Base-by-base conservation (phyloP, 2,888 invertebrate species). In the Drosophila eohydei region DNA sequence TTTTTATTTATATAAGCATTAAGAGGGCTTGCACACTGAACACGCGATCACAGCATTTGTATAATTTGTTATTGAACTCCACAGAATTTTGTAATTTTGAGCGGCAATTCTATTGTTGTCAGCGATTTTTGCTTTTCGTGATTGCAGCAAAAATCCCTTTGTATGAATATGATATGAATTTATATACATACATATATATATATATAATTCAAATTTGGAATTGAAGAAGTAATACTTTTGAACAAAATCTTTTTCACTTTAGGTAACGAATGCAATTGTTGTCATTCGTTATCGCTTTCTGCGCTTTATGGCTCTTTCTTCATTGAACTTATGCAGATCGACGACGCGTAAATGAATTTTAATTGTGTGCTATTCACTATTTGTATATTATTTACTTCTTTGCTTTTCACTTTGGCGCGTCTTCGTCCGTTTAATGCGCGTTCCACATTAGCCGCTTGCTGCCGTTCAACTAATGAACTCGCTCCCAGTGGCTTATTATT, bases 291-390 rank as follows among this genome's bases (percentile, higher is more conserved):
- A 63, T 71, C 68, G 68, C 64, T 74, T 58, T 72, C 75, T 71
- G 43, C 60, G 68, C 58, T 70, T 71, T 68, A 51, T 68, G 51
- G 40, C 74, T 41, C 48, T 59, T 77, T 74, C 89, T 79, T 81
- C 84, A 78, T 83, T 84, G 89, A 84, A 84, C 84, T 89, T 84
- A 84, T 84, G 89, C 89, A 84, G 88, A 89, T 89, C 86, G 70
- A 70, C 68, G 40, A 66, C 51, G 69, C 89, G 88, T 89, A 73
- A 82, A 81, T 89, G 83, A 72, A 84, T 74, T 89, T 86, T 74
- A 89, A 89, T 87, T 83, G 74, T 80, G 59, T 70, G 65, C 63
- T 72, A 65, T 69, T 64, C 83, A 66, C 63, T 50, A 50, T 50
- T 50, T 74, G 55, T 78, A 72, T 68, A 74, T 81, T 81, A 78